Conservation (phyloP, 2,113 vertebrate genomes). For the Chaetorhynchus papuensis region DNA sequence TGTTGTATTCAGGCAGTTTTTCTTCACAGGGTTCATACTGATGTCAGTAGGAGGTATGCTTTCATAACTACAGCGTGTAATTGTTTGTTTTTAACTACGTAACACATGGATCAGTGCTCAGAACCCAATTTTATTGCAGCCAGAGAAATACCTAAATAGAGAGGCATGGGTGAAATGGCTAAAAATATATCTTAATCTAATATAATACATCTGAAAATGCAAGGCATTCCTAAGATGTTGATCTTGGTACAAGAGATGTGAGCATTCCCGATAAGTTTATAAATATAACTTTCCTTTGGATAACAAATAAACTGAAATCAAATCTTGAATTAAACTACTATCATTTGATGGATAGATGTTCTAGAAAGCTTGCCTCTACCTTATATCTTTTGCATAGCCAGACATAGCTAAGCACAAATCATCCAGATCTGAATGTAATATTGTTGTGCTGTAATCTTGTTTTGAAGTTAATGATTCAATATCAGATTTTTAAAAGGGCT, state of each 20-base stretch:
- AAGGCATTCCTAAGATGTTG: not conserved
- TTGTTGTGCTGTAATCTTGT: constrained; percentile 62
- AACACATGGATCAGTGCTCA: not conserved
- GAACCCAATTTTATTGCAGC: not conserved
- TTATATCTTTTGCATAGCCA: not conserved
- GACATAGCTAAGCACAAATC: constrained; percentile 18
- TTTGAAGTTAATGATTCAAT: constrained; percentile 55
- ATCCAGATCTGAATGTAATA: constrained; percentile 47
- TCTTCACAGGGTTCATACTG: not conserved
- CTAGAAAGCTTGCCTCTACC: not conserved
- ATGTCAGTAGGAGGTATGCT: not conserved
- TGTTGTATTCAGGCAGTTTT: not conserved
- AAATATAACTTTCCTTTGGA: not conserved
- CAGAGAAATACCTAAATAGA: not conserved
- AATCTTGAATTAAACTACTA: not conserved
- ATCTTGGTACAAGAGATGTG: not conserved
- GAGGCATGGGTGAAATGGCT: not conserved
- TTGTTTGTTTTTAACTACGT: not conserved
- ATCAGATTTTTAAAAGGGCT: constrained; percentile 42
- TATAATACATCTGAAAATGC: not conserved
- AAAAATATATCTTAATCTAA: not conserved
- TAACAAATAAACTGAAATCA: not conserved
- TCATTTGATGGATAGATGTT: not conserved
- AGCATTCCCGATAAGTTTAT: not conserved
- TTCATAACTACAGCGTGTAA: not conserved